A percentile compares a stretch with the other conserved stretches of the same genome.
phyloP scores from a whole-genome alignment of 2,113 vertebrate species.

The Lagopus leucura region DNA sequence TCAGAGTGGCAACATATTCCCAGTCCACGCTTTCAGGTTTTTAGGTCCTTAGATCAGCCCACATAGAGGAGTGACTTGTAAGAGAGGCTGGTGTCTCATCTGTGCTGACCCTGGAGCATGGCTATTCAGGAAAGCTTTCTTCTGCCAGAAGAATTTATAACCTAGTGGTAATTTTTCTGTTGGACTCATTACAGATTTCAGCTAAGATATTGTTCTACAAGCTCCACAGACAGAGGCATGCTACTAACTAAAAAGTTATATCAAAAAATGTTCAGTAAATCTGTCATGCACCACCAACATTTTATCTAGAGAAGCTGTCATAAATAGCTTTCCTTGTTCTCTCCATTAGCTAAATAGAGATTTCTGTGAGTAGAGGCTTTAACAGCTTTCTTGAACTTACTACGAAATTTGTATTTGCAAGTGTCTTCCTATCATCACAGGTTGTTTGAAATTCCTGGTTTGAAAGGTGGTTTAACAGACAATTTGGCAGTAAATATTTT shows the following conservation, averaged over 20 bases:
- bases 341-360: background rate
- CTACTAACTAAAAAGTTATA: too few species aligned
- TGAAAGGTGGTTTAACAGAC: background rate
- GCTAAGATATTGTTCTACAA: background rate
- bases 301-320: background rate
- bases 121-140: background rate
- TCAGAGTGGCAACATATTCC: slow-evolving; percentile 19
- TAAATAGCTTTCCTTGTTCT: background rate
- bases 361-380: background rate
- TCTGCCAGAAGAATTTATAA: background rate
- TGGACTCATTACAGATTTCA: background rate
- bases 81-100: background rate
- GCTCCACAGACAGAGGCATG: background rate
- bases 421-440: background rate
- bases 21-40: slow-evolving; percentile 22
- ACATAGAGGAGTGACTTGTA: slow-evolving; percentile 4
- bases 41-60: slow-evolving; percentile 27
- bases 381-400: background rate
- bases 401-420: background rate
- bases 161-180: background rate
- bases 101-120: background rate
- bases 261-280: background rate
- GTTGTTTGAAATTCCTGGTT: background rate
- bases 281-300: background rate
- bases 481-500: background rate